Conservation (phyloP, 2,888 invertebrate genomes). For the Nipponacmea schrenckii region DNA sequence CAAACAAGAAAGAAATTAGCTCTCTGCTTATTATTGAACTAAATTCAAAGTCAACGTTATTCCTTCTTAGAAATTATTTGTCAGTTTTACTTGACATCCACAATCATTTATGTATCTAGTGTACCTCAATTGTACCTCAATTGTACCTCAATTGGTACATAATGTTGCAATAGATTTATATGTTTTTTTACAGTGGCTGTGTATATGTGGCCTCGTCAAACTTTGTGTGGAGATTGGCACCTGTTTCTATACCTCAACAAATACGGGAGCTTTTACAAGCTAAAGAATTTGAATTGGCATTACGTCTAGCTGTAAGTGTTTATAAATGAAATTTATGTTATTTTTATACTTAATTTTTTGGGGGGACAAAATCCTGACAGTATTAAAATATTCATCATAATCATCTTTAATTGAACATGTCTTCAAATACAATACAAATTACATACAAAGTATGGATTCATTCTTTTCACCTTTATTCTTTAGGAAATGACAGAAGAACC, state of each 20-base stretch:
- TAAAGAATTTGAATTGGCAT: conserved; percentile 93
- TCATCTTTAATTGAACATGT: background rate
- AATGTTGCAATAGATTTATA: no score
- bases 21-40: no score
- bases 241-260: conserved; percentile 85
- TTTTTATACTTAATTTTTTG: background rate
- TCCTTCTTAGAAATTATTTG: no score
- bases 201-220: conserved; percentile 88
- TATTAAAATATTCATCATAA: no score
- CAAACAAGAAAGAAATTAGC: no score
- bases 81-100: no score
- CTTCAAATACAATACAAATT: no score
- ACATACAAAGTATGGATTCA: no score
- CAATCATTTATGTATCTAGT: no score
- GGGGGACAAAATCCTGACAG: background rate
- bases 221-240: conserved; percentile 79
- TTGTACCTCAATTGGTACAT: no score
- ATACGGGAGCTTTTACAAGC: conserved; percentile 84
- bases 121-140: no score
- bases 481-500: conserved; percentile 86
- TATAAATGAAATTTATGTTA: background rate
- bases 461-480: conserved; percentile 13
- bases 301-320: conserved; percentile 83
- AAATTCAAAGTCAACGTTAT: no score
- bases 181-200: conserved; percentile 72